Percentiles rank a stretch among this genome's conserved stretches.
These are phyloP conservation scores for Montifringilla adamsi DNA, from an alignment of 2,113 vertebrate species.

Conservation along the genomic window DNA sequence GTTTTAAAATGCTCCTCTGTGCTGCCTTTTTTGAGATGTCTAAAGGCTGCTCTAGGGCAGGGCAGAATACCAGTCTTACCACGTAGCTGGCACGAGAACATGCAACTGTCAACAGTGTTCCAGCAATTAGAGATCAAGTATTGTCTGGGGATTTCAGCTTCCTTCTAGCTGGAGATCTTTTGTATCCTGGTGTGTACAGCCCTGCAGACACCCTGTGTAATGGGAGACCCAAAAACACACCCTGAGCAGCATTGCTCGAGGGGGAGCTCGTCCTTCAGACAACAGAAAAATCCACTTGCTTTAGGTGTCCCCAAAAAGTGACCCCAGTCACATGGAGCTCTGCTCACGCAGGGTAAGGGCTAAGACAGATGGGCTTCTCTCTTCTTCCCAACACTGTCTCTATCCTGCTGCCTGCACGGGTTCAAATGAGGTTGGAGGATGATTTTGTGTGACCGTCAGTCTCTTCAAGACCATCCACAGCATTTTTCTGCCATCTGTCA, in stretches of 20 bases:
- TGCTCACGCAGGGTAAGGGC: neutral
- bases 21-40: neutral
- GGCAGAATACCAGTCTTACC: neutral
- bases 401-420: neutral
- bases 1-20: neutral
- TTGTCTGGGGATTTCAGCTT: slow-evolving; percentile 1
- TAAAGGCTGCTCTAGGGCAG: neutral
- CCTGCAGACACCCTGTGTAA: neutral
- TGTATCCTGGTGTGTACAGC: neutral
- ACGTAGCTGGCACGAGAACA: neutral
- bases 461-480: slow-evolving; percentile 30
- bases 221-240: neutral
- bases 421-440: neutral
- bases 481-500: slow-evolving; percentile 55
- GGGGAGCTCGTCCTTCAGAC: neutral
- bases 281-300: neutral
- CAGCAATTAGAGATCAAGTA: neutral
- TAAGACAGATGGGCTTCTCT: neutral
- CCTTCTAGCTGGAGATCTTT: neutral
- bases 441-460: neutral
- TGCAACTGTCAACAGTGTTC: neutral
- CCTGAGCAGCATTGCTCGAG: neutral
- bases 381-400: neutral
- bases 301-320: neutral
- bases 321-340: neutral